Base-by-base conservation (phyloP, 2,113 vertebrate species). In the Istiophorus platypterus region DNA sequence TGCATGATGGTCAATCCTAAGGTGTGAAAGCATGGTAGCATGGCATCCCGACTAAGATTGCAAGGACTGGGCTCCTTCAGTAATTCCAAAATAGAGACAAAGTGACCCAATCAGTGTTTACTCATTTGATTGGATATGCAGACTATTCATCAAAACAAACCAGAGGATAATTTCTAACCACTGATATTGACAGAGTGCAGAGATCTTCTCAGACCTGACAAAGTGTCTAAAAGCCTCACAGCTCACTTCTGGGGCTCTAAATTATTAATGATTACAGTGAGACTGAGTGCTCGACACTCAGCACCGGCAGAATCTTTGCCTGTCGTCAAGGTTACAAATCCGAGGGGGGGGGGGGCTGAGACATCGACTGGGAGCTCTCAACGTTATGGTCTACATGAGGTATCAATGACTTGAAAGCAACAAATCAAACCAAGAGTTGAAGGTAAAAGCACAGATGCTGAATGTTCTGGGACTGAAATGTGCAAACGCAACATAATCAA, bases 261-360 rank as follows among this genome's bases (percentile, higher is more conserved):
- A 95, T 96, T 93, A 95, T 95, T 94, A 94, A 95, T 95, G 92
- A 92, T 89, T 90, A 88, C 90, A 90, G 82, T 86, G 89, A 94
- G 90, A 90, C 86, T 81, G 91, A 94, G 93, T 92, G 91, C 91
- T 92, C 82, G 47, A 90, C 89, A 88, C 91, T 81, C 89, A 79
- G 87, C 88, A 91, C 86, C 90, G 61, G 88, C 86, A 79, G 88
- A 93, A 94, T 91, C 92, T 92, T 91, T 86, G 93, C 91, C 88
- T 91, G 94, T 94, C 91, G 93, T 92, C 93, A 95, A 95, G 94
- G 94, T 95, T 95, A 96, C 95, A 92, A 91, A 93, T 92, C 89
- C 89, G 86, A 47, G 61, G 51, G 78, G 61, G 59, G 69, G 59
- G 72, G 78, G 18, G 72, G 72, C 75, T 70, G 74, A 90, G 62